These are phyloP conservation scores for Pandemis cinnamomeana DNA, from an alignment of 2,888 invertebrate species.

Conservation along the genomic window DNA sequence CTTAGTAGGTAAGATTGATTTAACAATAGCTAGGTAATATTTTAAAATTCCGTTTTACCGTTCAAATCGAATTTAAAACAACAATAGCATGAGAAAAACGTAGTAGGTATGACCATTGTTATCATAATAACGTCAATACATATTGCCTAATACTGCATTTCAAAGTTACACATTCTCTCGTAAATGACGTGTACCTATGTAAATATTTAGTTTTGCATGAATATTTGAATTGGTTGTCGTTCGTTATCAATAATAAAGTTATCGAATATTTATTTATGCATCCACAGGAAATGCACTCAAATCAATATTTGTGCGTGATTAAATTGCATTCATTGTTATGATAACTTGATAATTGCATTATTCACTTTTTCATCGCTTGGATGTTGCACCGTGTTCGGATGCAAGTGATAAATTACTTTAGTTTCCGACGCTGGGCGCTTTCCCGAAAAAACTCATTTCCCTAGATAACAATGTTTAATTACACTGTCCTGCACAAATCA, in stretches of 20 bases:
- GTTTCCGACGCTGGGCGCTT: background rate
- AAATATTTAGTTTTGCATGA: conserved; percentile 27
- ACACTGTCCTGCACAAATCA: background rate
- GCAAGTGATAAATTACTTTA: background rate
- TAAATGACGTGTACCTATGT: conserved; percentile 12
- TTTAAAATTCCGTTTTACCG: background rate
- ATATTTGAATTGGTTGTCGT: conserved; percentile 28
- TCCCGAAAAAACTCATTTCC: background rate
- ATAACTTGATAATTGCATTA: conserved; percentile 1
- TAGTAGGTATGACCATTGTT: background rate
- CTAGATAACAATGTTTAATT: background rate
- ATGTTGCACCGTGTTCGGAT: background rate
- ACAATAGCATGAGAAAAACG: background rate
- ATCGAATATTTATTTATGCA: conserved; percentile 23
- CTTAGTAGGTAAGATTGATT: background rate
- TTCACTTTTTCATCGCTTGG: conserved; percentile 5
- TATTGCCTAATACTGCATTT: conserved; percentile 3
- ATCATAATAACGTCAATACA: background rate
- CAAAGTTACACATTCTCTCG: background rate
- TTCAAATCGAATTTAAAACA: background rate
- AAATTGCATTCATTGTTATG: conserved; percentile 32
- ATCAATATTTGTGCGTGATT: conserved; percentile 36
- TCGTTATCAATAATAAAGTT: conserved; percentile 30
- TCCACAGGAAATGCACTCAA: conserved; percentile 41
- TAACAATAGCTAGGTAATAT: background rate